These are phyloP conservation scores for Todus mexicanus DNA, from an alignment of 2,797 vertebrate genomes.

Conservation along the genomic window DNA sequence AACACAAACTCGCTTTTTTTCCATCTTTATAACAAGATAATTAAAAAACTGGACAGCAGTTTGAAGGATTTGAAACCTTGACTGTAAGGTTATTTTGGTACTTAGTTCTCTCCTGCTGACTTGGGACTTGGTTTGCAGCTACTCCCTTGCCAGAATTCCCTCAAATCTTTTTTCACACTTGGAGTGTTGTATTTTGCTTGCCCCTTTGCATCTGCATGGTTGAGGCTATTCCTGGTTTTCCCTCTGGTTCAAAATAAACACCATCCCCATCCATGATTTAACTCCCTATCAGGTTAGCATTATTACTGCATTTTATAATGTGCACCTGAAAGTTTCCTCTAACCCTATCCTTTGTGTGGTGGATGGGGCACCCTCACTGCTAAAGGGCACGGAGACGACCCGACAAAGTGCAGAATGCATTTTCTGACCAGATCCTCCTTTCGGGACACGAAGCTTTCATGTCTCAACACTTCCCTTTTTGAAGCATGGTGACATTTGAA, in stretches of 20 bases:
- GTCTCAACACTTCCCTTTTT: conserved; percentile 9
- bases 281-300: background rate
- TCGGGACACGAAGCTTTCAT: background rate
- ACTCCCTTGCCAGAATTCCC: background rate
- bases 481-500: background rate
- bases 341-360: background rate
- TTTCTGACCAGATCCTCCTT: conserved; percentile 36
- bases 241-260: background rate
- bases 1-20: background rate
- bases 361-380: background rate
- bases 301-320: background rate
- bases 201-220: background rate
- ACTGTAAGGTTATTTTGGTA: background rate
- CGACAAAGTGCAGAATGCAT: background rate
- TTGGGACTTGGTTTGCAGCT: background rate
- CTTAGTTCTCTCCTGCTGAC: background rate
- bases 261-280: background rate
- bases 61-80: background rate
- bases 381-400: background rate
- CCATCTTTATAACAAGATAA: background rate
- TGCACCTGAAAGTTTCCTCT: background rate
- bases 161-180: background rate
- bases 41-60: background rate
- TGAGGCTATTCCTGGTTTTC: background rate
- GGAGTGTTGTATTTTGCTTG: background rate